These are phyloP conservation scores for Serranus cabrilla DNA, from an alignment of 2,797 vertebrate genomes.

Conservation along the genomic window DNA sequence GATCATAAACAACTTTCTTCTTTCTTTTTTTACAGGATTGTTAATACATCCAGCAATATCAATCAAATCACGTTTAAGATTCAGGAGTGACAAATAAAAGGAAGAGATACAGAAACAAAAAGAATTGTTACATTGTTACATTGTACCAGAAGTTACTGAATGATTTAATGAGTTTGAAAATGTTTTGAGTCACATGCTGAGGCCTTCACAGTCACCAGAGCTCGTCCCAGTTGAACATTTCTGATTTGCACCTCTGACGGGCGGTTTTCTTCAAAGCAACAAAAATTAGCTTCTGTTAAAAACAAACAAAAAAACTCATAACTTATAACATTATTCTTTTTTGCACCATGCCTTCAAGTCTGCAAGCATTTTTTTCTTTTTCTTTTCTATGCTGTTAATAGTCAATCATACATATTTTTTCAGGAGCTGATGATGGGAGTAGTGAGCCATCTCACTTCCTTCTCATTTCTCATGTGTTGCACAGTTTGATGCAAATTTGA, in stretches of 20 bases:
- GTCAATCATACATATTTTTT: too few relatives aligned
- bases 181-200: neutral
- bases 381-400: too few relatives aligned
- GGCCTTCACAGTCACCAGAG: neutral
- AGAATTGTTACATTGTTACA: neutral
- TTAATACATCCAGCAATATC: neutral
- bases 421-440: too few relatives aligned
- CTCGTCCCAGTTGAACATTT: neutral
- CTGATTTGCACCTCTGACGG: neutral
- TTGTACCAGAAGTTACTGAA: neutral
- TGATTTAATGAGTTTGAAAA: neutral
- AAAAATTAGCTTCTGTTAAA: neutral
- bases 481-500: too few relatives aligned
- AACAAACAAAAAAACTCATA: too few relatives aligned
- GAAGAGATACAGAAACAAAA: neutral
- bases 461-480: too few relatives aligned
- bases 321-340: too few relatives aligned
- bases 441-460: too few relatives aligned
- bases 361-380: too few relatives aligned
- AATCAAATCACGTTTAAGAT: neutral
- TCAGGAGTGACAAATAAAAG: neutral
- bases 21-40: neutral
- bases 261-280: constrained; percentile 5
- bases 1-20: neutral
- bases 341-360: too few relatives aligned